Base-by-base conservation (phyloP, 2,113 vertebrate species). In the Pygathrix nemaeus region DNA sequence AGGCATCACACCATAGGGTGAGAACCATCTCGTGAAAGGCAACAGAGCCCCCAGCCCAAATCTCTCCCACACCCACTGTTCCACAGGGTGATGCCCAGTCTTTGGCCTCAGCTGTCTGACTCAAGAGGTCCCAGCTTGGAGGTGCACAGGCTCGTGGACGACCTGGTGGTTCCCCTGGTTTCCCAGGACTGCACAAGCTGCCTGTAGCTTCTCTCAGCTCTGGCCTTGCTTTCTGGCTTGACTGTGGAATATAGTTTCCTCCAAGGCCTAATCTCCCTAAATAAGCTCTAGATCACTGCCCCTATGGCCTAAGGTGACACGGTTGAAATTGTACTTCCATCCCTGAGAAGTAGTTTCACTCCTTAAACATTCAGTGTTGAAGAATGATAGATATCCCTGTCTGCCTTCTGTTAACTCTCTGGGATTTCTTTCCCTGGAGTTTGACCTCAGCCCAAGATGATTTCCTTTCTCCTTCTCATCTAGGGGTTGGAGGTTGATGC, bases 341-440 rank as follows among this genome's bases (percentile, higher is more conserved):
- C 32, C 40, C 50, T 30, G 52, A 88, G 86, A 75, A 83, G 38
- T 6, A 25, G 2, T 70, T 30, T 40, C 3, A 2, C 40, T 48
- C 66, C 17, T 70, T 57, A n/a, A 73, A 59, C 30, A 27, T 30
- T 30, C 55, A 6, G 43, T 25, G 43, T 9, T 30, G 17, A 73
- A 8, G 18, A 17, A 32, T 17, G 25, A 30, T 2, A 4, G 14
- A 21, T 13, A 5, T 10, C 5, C 17, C 17, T 12, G 17, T 45
- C 25, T 76, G 30, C 52, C 38, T n/a, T 38, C 52, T 38, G 21
- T 16, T 17, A 38, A 50, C 38, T 32, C 48, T 27, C 4, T 1
- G 1, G 25, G 0, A 1, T 17, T 23, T 23, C 16, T 27, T 40
- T 57, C 11, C 35, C 43, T 11, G 32, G 40, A 10, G 2, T 40